A percentile compares a stretch with the other conserved stretches of the same genome.
Evolutionary conservation across 2,888 invertebrate genomes (phyloP).

Genomic region (Drosophila differens): DNA sequence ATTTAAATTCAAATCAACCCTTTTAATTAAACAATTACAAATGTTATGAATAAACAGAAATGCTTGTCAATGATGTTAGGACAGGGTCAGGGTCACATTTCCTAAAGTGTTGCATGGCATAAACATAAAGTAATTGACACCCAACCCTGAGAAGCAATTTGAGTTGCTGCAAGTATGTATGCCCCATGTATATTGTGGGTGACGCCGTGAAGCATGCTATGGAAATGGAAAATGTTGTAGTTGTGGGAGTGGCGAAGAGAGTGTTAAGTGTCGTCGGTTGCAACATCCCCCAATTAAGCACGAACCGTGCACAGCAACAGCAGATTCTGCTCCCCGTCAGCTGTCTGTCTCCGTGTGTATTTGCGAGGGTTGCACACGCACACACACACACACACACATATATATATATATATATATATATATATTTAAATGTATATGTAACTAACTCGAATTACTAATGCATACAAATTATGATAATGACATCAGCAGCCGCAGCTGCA

Average conservation of each 20-base stretch:
- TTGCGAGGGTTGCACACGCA: constrained; percentile 39
- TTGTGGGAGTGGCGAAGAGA: background rate
- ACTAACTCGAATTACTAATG: constrained; percentile 67
- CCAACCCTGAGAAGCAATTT: constrained; percentile 1
- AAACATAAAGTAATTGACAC: constrained; percentile 39
- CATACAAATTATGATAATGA: constrained; percentile 76
- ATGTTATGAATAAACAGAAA: background rate
- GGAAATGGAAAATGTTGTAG: constrained; percentile 14
- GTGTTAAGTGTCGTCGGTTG: constrained; percentile 7
- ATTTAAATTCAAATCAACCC: background rate
- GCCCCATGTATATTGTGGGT: constrained; percentile 7
- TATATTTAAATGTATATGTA: constrained; percentile 28
- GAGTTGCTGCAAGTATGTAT: background rate
- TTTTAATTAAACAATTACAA: background rate
- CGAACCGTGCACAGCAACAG: constrained; percentile 5
- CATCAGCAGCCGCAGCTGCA: constrained; percentile 56
- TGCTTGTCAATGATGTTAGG: background rate
- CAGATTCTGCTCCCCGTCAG: constrained; percentile 32
- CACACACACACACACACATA: constrained; percentile 14
- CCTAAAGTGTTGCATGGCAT: constrained; percentile 15
- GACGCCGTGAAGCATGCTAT: constrained; percentile 47
- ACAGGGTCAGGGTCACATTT: constrained; percentile 16
- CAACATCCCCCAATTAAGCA: constrained; percentile 44
- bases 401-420: constrained; percentile 20
- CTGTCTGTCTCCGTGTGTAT: constrained; percentile 35